These are phyloP conservation scores for Sebastes oblongus DNA, from an alignment of 2,797 vertebrate genomes.

Conservation along the genomic window DNA sequence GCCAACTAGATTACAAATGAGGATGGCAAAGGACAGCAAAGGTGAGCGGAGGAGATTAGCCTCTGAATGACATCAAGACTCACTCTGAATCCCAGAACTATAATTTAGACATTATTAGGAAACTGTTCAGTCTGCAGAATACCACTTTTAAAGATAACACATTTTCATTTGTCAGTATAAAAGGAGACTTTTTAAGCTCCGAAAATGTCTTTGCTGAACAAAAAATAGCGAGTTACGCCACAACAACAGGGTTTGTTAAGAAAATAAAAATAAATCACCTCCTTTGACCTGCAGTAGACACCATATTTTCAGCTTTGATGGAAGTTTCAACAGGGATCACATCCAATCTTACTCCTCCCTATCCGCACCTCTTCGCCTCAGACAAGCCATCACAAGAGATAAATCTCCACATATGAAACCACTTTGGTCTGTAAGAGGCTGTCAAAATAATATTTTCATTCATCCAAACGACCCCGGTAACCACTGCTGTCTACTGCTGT, in stretches of 20 bases:
- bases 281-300: conserved; percentile 5
- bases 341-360: conserved; percentile 33
- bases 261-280: conserved; percentile 1
- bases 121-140: background rate
- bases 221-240: background rate
- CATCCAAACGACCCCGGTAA: conserved; percentile 17
- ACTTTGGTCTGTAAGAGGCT: conserved; percentile 58
- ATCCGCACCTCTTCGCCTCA: conserved; percentile 15
- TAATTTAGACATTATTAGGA: conserved; percentile 15
- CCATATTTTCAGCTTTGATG: conserved; percentile 43
- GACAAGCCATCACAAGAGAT: conserved; percentile 56
- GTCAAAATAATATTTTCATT: conserved; percentile 58
- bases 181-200: background rate
- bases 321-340: conserved; percentile 49
- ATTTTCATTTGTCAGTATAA: background rate
- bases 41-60: conserved; percentile 56
- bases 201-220: background rate
- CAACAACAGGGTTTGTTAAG: background rate
- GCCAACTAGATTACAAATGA: conserved; percentile 71
- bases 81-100: conserved; percentile 4
- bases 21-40: conserved; percentile 63
- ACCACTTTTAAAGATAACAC: background rate
- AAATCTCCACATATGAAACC: conserved; percentile 54
- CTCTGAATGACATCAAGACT: conserved; percentile 35
- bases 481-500: conserved; percentile 33